Percentiles rank a stretch among this genome's conserved stretches.
Evolutionary conservation across 1,140 invertebrate species (phyloP).

Genomic region (Heliconius hewitsoni): DNA sequence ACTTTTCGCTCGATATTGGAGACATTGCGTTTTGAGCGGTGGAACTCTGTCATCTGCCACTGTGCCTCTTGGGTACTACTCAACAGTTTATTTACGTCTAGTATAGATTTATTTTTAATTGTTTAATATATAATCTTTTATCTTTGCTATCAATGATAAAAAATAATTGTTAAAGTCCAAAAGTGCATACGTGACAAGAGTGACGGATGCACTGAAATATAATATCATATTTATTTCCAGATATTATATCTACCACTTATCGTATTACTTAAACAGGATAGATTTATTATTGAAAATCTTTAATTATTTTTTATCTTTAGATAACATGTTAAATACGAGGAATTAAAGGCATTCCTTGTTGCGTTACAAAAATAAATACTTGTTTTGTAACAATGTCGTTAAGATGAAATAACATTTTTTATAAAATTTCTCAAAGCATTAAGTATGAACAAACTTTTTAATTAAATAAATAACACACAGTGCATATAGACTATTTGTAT

Average conservation of each 20-base stretch:
- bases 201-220: not conserved
- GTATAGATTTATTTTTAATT: too few species aligned
- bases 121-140: not conserved
- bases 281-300: not conserved
- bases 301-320: not conserved
- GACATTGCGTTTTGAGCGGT: not conserved
- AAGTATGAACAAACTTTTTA: too few species aligned
- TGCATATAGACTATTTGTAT: too few species aligned
- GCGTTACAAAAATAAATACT: too few species aligned
- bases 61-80: not conserved
- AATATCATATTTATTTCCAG: not conserved
- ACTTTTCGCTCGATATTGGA: not conserved
- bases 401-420: too few species aligned
- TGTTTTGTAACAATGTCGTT: too few species aligned
- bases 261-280: not conserved
- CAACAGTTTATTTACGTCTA: too few species aligned
- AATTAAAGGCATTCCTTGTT: not conserved
- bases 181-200: conserved; percentile 17
- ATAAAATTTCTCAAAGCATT: too few species aligned
- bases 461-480: too few species aligned
- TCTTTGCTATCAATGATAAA: not conserved
- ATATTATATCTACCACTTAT: conserved; percentile 1
- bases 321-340: not conserved
- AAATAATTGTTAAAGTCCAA: not conserved
- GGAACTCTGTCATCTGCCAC: not conserved